These are phyloP conservation scores for Phylloscopus collybita DNA, from an alignment of 2,797 vertebrate species.

Conservation along the genomic window DNA sequence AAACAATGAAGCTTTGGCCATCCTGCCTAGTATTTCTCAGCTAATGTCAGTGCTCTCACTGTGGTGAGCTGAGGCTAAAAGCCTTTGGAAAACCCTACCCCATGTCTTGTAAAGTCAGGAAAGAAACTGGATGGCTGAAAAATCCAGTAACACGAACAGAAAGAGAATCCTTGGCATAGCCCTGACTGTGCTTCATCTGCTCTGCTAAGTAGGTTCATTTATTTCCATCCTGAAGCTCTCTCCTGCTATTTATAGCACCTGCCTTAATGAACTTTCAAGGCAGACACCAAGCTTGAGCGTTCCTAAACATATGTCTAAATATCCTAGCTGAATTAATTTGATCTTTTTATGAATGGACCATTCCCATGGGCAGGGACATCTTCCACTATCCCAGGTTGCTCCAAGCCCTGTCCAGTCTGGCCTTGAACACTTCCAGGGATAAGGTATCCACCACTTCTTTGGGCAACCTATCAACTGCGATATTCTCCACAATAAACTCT, in stretches of 20 bases:
- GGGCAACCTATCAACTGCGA: neutral
- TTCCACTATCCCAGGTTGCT: neutral
- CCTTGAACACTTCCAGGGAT: neutral
- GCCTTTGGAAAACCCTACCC: neutral
- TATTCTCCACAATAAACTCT: neutral
- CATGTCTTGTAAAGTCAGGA: neutral
- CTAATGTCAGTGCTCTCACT: neutral
- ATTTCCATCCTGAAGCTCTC: neutral
- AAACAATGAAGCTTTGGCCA: neutral
- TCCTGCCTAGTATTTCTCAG: neutral
- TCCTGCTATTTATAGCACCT: constrained; percentile 19
- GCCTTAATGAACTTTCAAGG: constrained; percentile 18
- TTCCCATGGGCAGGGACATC: neutral
- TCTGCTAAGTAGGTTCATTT: neutral
- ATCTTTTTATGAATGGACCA: neutral
- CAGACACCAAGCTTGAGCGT: neutral
- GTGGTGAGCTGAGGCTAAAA: neutral
- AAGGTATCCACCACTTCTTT: neutral
- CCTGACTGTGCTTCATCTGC: neutral
- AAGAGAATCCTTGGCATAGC: neutral
- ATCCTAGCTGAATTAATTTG: neutral
- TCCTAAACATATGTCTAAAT: neutral
- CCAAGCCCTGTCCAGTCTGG: neutral
- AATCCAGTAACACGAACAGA: neutral
- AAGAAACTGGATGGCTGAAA: neutral